Percentiles rank a stretch among this genome's conserved stretches.
Conservation (phyloP, 2,113 vertebrate species). For the Ceratotherium simum region DNA sequence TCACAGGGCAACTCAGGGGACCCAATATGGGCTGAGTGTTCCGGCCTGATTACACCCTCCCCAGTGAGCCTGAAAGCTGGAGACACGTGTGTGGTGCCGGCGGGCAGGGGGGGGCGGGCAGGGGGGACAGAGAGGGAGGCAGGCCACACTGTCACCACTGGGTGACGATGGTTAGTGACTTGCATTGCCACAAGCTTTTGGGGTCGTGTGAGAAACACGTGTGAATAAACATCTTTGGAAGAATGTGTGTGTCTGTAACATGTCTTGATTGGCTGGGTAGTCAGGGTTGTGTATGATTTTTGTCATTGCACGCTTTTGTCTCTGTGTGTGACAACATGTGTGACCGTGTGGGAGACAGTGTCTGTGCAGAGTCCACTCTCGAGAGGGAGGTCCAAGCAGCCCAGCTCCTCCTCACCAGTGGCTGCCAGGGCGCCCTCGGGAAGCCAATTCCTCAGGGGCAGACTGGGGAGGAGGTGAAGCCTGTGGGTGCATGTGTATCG, state of each 20-base stretch:
- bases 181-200: background rate
- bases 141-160: background rate
- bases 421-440: background rate
- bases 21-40: conserved; percentile 82
- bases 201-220: background rate
- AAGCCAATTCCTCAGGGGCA: conserved; percentile 30
- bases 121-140: background rate
- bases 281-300: background rate
- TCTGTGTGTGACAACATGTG: background rate
- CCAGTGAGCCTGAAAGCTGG: conserved; percentile 27
- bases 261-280: background rate
- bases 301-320: background rate
- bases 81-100: background rate
- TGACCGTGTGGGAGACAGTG: background rate
- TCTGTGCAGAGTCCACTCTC: background rate
- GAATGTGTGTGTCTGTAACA: background rate
- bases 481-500: background rate
- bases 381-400: background rate
- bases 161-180: background rate
- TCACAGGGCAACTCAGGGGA: background rate
- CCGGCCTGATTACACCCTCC: conserved; percentile 28
- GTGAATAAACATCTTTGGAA: conserved; percentile 31
- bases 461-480: background rate
- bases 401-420: background rate
- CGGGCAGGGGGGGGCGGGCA: too few relatives aligned